Base-by-base conservation (phyloP, 2,888 invertebrate species). In the Tipula helvola region DNA sequence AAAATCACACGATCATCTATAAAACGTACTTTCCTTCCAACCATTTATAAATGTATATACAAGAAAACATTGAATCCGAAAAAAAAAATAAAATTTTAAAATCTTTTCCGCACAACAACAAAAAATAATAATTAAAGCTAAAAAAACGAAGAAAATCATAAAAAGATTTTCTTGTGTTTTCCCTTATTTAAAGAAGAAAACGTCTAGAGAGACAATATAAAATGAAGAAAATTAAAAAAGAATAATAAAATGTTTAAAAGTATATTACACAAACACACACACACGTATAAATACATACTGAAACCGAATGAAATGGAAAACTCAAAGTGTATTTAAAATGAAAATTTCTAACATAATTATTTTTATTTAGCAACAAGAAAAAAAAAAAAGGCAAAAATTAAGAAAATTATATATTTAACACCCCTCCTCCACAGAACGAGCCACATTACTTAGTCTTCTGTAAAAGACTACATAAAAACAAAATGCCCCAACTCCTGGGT, bases 301-400 rank as follows among this genome's bases (percentile, higher is more conserved):
- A 71, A 71, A 71, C 71, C 71, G 71, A 71, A 71, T 71, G 71
- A 71, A 71, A 71, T 71, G 71, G 71, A 71, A 71, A 71, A 71
- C 18, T 71, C 71, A 71, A 71, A 71, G 71, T 71, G 71, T 71
- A 71, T 71, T 71, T 71, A 71, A 71, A 71, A 71, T 10, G 71
- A 71, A 71, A 57, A n/a, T 71, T 71, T 71, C 71, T 28, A 71
- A 71, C 71, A 71, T 71, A 71, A 71, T 71, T 71, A 71, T 71
- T 71, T 71, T 71, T 71, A 71, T 18, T 71, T 71, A 71, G 28
- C 18, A 71, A 28, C 28, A 28, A 28, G 28, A 28, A 71, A 71
- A 71, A 71, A 52, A 52, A 52, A 52, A 16, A 57, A 57, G 57
- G n/a, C 52, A 71, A 71, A 71, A 71, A 18, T 71, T n/a, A 71